phyloP scores from a whole-genome alignment of 2,888 invertebrate species.

The Perizoma affinitatum region DNA sequence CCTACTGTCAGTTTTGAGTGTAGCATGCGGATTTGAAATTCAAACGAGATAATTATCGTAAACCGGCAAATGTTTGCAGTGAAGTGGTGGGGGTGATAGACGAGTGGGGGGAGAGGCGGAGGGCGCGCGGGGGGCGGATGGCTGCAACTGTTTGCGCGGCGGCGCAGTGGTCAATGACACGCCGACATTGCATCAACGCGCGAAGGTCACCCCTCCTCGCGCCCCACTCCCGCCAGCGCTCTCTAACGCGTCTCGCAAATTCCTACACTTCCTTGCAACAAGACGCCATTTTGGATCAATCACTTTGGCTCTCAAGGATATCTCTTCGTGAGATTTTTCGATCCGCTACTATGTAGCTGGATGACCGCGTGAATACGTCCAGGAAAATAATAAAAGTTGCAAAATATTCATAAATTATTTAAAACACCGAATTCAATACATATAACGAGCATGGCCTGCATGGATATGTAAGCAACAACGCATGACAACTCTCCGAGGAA shows the following conservation, averaged over 20 bases:
- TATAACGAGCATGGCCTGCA: conserved; percentile 28
- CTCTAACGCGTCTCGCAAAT: conserved; percentile 58
- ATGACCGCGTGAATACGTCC: conserved; percentile 2
- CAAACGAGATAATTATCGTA: conserved; percentile 40
- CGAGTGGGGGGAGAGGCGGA: conserved; percentile 41
- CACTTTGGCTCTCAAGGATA: conserved; percentile 32
- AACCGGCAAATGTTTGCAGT: conserved; percentile 50
- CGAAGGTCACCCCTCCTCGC: conserved; percentile 49
- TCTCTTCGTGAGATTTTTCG: conserved; percentile 13
- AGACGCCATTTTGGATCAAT: conserved; percentile 47
- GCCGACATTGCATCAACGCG: conserved; percentile 72
- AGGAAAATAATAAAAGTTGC: conserved; percentile 13
- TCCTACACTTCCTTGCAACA: conserved; percentile 48
- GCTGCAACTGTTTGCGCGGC: conserved; percentile 44
- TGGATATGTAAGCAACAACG: conserved; percentile 13
- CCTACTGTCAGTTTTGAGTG: conserved; percentile 6
- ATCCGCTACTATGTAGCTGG: conserved; percentile 4
- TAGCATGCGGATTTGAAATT: conserved; percentile 35
- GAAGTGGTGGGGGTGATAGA: conserved; percentile 47
- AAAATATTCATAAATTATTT: conserved; percentile 13
- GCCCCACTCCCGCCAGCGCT: conserved; percentile 50
- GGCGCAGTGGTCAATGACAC: conserved; percentile 71
- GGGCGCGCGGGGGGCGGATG: conserved; percentile 48
- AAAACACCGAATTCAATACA: conserved; percentile 19
- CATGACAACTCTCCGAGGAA: conserved; percentile 36